Evolutionary conservation across 2,797 vertebrate species (phyloP).

Genomic region (Centroberyx gerrardi): DNA sequence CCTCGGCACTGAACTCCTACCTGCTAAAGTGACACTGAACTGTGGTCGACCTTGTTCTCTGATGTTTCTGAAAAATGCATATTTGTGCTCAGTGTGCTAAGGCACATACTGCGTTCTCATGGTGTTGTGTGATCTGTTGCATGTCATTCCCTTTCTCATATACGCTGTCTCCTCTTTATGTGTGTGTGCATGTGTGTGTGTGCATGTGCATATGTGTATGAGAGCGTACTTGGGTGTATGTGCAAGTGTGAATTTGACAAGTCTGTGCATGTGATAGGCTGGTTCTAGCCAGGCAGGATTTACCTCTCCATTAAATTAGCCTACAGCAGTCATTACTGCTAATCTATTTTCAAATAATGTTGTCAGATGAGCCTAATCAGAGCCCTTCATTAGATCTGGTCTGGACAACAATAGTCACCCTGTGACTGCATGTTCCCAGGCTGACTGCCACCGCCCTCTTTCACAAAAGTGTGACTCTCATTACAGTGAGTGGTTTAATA

Average conservation of each 20-base stretch:
- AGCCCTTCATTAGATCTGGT: slow-evolving; percentile 6
- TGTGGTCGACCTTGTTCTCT: background rate
- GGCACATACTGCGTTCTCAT: too few species aligned
- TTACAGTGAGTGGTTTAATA: slow-evolving; percentile 33
- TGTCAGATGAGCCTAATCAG: slow-evolving; percentile 47
- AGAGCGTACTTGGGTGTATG: background rate
- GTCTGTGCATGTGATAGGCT: slow-evolving; percentile 17
- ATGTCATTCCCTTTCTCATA: background rate
- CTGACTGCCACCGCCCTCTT: background rate
- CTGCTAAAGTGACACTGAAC: background rate
- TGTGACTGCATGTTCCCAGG: background rate
- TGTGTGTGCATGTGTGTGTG: background rate
- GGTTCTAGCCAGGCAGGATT: background rate
- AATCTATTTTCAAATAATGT: slow-evolving; percentile 32
- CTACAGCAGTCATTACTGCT: slow-evolving; percentile 21
- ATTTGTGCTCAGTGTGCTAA: background rate
- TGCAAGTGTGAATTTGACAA: slow-evolving; percentile 18
- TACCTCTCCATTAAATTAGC: slow-evolving; percentile 33
- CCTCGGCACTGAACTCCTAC: background rate
- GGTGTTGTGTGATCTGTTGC: background rate
- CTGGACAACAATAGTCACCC: background rate
- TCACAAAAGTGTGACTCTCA: slow-evolving; percentile 29
- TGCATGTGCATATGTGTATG: slow-evolving; percentile 8
- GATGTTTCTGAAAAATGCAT: background rate
- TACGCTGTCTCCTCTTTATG: background rate